Evolutionary conservation across 2,888 invertebrate genomes (phyloP).

Genomic region (Ptychoptera albimana): DNA sequence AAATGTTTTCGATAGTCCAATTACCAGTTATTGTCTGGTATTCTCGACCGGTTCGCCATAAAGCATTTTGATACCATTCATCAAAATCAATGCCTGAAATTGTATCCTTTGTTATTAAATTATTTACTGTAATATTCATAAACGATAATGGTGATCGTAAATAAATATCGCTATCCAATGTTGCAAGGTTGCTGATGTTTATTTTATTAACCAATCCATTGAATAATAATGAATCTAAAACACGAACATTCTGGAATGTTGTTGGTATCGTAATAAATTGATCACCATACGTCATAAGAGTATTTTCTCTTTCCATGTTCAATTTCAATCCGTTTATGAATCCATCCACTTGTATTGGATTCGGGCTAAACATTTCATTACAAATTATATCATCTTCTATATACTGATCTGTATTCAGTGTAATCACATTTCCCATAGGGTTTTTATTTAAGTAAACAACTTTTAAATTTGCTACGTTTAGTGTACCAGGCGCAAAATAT

Average conservation of each 20-base stretch:
- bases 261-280: constrained; percentile 30
- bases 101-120: constrained; percentile 16
- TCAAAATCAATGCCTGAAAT: constrained; percentile 29
- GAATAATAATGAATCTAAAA: constrained; percentile 21
- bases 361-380: constrained; percentile 23
- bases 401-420: constrained; percentile 31
- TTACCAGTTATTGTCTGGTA: constrained; percentile 31
- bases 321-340: constrained; percentile 31
- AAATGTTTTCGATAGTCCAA: constrained; percentile 31
- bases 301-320: constrained; percentile 30
- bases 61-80: constrained; percentile 28
- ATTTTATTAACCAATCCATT: constrained; percentile 25
- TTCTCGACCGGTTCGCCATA: constrained; percentile 20
- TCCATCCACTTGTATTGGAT: constrained; percentile 16
- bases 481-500: constrained; percentile 27
- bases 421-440: constrained; percentile 30
- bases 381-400: constrained; percentile 26
- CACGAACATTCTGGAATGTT: constrained; percentile 24
- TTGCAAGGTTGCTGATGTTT: constrained; percentile 26
- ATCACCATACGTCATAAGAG: constrained; percentile 33
- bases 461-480: constrained; percentile 28
- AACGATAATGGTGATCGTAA: constrained; percentile 22
- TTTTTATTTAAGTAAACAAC: constrained; percentile 32
- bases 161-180: constrained; percentile 18
- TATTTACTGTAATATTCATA: constrained; percentile 14